phyloP scores from a whole-genome alignment of 2,888 invertebrate species.

The Mesorhabditis sp. region DNA sequence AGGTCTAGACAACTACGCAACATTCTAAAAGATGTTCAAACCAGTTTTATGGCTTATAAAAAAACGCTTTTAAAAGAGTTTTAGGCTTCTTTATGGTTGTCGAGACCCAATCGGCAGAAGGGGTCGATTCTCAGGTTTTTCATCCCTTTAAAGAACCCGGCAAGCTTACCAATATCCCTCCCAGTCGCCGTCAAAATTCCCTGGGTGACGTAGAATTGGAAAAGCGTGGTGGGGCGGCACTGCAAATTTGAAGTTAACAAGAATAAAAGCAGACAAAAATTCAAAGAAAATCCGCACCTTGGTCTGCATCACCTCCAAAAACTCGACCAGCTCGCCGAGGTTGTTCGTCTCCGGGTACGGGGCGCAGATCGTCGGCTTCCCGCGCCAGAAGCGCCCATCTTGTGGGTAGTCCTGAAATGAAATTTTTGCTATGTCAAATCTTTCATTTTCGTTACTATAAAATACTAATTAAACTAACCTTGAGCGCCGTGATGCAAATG shows the following conservation, averaged over 20 bases:
- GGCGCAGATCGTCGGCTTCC: not conserved
- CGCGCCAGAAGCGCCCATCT: not conserved
- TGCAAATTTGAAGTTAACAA: not conserved
- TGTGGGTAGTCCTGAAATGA: not conserved
- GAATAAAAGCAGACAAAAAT: too few relatives aligned
- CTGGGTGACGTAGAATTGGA: not conserved
- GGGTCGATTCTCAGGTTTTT: too few relatives aligned
- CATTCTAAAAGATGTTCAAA: too few relatives aligned
- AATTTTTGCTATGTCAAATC: not conserved
- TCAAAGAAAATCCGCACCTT: too few relatives aligned
- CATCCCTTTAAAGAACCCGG: too few relatives aligned
- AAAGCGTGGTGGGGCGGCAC: not conserved
- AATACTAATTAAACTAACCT: not conserved
- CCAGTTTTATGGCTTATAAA: too few relatives aligned
- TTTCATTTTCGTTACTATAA: too few relatives aligned
- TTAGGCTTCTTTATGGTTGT: not conserved
- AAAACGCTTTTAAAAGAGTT: not conserved
- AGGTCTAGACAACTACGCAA: too few relatives aligned
- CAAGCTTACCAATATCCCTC: not conserved
- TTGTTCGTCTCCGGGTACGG: slow-evolving; percentile 4
- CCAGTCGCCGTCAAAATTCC: not conserved
- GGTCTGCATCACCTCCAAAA: not conserved
- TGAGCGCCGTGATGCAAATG: slow-evolving; percentile 4
- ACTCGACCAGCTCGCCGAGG: not conserved
- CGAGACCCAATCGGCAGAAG: too few relatives aligned